Base-by-base conservation (phyloP, 2,113 vertebrate genomes). In the Copsychus sechellarum region DNA sequence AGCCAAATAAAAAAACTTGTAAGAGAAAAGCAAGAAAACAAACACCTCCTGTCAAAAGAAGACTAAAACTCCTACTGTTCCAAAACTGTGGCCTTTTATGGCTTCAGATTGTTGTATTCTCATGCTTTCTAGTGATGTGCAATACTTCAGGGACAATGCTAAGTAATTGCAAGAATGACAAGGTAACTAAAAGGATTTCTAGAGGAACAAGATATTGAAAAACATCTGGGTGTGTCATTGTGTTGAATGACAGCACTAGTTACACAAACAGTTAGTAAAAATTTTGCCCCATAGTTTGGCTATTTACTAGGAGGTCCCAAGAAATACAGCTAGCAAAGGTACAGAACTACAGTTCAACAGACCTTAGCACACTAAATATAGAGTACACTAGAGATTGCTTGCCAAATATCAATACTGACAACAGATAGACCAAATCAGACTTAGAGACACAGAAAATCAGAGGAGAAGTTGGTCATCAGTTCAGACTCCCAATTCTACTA, bases 151-250 rank as follows among this genome's bases (percentile, higher is more conserved):
- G 25, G 3, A 77, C 6, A 76, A 61, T 1, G 3, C 11, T 65
- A 70, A 71, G 33, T 26, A 81, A 93, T 25, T 31, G 14, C 61
- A 93, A 69, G 36, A 66, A 67, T 64, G 31, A 84, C 5, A 79
- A 58, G 17, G 43, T 40, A 93, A 60, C 14, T 28, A 28, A 56
- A 72, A 82, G 7, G 38, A 66, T 8, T 34, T 53, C 25, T 61
- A 73, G 18, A 71, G 14, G 6, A 85, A 36, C 4, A 66, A 84
- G 23, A 48, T 7, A 45, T 0, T 62, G 34, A 87, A 91, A 91
- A 81, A 53, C 2, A 9, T 14, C 50, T 31, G 47, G 15, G 23
- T 17, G 11, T 42, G 14, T 14, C 40, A 15, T 11, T 0, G 0
- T 33, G 11, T 15, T 29, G 34, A 89, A 85, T 11, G 3, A 15